These are phyloP conservation scores for Myripristis jacobus DNA, from an alignment of 2,797 vertebrate species.

Conservation along the genomic window DNA sequence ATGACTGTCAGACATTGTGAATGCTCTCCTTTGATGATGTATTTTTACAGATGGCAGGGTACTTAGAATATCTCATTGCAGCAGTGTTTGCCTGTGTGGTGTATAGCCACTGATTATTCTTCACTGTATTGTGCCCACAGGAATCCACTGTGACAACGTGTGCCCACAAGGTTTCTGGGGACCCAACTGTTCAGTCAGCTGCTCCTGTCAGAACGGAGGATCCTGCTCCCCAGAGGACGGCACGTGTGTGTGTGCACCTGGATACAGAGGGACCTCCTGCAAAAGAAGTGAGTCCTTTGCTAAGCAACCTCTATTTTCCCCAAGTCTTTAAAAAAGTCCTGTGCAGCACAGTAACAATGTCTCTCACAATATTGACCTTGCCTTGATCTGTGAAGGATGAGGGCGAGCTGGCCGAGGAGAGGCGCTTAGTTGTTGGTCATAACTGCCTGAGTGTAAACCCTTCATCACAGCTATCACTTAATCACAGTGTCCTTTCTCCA, in stretches of 20 bases:
- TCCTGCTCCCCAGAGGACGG: conserved; percentile 97
- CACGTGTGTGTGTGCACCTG: conserved; percentile 94
- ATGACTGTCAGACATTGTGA: conserved; percentile 43
- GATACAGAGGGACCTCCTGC: conserved; percentile 94
- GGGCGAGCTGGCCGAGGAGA: conserved; percentile 52
- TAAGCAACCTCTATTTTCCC: conserved; percentile 3
- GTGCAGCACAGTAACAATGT: conserved; percentile 15
- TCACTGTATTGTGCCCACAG: conserved; percentile 77
- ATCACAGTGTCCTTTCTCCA: conserved; percentile 75
- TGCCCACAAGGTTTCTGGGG: conserved; percentile 95
- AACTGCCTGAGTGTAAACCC: conserved; percentile 72
- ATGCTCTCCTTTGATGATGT: conserved; percentile 40
- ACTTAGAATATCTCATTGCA: conserved; percentile 51
- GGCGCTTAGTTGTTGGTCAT: conserved; percentile 71
- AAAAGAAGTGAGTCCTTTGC: conserved; percentile 91
- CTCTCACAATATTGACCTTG: conserved; percentile 69
- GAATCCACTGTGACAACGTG: conserved; percentile 93
- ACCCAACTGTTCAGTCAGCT: conserved; percentile 96
- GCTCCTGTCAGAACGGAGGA: conserved; percentile 95
- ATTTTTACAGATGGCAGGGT: conserved; percentile 56
- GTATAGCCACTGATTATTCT: conserved; percentile 58
- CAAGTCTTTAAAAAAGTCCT: conserved; percentile 23
- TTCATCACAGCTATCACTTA: conserved; percentile 80
- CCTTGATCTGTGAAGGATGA: conserved; percentile 66
- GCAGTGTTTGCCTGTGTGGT: conserved; percentile 37